Conservation (phyloP, 30 jellyfish, hydroid and myxozoan genomes). For the Hydractinia symbiolongicarpus region DNA sequence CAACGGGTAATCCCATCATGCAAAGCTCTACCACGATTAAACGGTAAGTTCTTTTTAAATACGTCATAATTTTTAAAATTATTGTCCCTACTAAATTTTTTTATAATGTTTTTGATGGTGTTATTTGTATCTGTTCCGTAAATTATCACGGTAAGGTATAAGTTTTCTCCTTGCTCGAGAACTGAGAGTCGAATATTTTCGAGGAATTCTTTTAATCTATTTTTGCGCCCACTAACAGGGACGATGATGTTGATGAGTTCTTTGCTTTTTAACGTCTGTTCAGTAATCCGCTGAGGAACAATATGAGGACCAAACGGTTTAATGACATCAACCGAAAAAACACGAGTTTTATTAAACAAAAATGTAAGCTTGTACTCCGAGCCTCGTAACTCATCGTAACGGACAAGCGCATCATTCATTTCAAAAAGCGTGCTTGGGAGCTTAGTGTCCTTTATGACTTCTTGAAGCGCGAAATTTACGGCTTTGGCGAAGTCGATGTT, state of each 20-base stretch:
- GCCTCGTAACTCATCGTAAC: constrained; percentile 58
- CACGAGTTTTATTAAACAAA: constrained; percentile 25
- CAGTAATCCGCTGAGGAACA: constrained; percentile 38
- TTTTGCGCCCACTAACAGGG: constrained; percentile 60
- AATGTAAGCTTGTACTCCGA: constrained; percentile 44
- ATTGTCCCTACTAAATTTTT: constrained; percentile 43
- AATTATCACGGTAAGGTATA: constrained; percentile 61
- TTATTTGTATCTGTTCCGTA: constrained; percentile 54
- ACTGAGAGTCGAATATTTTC: constrained; percentile 43
- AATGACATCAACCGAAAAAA: constrained; percentile 40
- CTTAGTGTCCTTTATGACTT: constrained; percentile 27
- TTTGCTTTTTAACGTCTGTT: constrained; percentile 21
- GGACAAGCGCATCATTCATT: constrained; percentile 40
- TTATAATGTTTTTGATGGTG: constrained; percentile 41
- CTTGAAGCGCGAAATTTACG: constrained; percentile 42
- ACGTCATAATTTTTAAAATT: constrained; percentile 55
- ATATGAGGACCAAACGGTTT: constrained; percentile 70
- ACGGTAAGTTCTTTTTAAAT: constrained; percentile 46
- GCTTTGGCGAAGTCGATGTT: constrained; percentile 54
- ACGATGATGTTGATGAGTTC: constrained; percentile 70
- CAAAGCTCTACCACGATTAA: constrained; percentile 87
- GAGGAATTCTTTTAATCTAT: constrained; percentile 47
- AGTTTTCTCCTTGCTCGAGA: constrained; percentile 42
- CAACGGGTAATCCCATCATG: constrained; percentile 93
- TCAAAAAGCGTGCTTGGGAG: constrained; percentile 16